Base-by-base conservation (phyloP, 2,888 invertebrate genomes). In the Dioctria rufipes region DNA sequence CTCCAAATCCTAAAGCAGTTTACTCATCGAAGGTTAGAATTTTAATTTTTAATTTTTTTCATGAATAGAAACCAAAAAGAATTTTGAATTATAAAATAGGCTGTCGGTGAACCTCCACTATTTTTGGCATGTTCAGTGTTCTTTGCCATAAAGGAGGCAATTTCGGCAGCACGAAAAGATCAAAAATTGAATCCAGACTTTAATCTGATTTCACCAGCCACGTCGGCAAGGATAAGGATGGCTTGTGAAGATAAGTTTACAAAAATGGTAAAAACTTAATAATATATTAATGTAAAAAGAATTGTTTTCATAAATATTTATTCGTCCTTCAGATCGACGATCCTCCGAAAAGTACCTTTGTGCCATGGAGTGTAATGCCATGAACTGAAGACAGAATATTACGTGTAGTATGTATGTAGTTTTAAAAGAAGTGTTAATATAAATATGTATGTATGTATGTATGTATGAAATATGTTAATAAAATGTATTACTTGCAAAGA, bases 51-150 rank as follows among this genome's bases (percentile, higher is more conserved):
- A n/a, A n/a, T n/a, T 4, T 25, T 37, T 4, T 37, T 8, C 11
- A 54, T 11, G n/a, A 65, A 4, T 13, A 54, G 5, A 51, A 43
- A 37, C 1, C 25, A 25, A 25, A 25, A 25, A n/a, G 37, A 51
- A 61, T 61, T 75, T 61, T 9, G n/a, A 9, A 46, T 61, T 13
- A 25, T 9, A 25, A 2, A 90, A 5, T 85, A 97, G 96, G 98
- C 97, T 82, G 94, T 98, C 54, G 98, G 98, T 0, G 98, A 99
- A 88, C 98, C 98, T 0, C 98, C 98, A 0, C 88, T 98, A 4
- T 97, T 98, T 87, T 90, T 98, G 83, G 96, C 97, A 0, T 92
- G 94, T n/a, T 93, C 97, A 0, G 93, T 93, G 0, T 95, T 95
- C 88, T 98, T 96, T 86, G 98, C 98, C 0, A 96, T 98, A 82